Evolutionary conservation across 2,888 invertebrate genomes (phyloP).

Genomic region (Agapetus fuscipes): DNA sequence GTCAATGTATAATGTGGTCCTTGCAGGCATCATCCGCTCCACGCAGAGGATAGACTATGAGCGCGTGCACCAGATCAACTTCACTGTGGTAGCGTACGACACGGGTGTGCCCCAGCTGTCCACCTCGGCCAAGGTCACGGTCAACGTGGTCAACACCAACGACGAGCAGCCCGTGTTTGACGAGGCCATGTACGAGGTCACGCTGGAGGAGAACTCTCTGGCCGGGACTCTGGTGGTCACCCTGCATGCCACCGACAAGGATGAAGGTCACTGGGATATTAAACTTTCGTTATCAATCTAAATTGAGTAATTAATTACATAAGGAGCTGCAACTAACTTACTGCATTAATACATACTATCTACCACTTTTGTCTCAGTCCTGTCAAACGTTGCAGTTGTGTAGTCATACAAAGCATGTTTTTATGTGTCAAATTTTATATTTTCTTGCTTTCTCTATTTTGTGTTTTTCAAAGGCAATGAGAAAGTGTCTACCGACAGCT

Average conservation of each 20-base stretch:
- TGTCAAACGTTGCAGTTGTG: too few species aligned
- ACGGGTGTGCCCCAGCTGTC: constrained; percentile 78
- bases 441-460: too few species aligned
- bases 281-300: too few species aligned
- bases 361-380: too few species aligned
- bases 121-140: constrained; percentile 64
- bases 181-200: constrained; percentile 56
- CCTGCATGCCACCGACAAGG: constrained; percentile 68
- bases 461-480: too few species aligned
- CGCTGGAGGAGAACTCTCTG: constrained; percentile 66
- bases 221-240: constrained; percentile 61
- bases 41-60: constrained; percentile 79
- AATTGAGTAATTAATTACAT: neutral
- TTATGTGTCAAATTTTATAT: too few species aligned
- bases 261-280: constrained; percentile 53
- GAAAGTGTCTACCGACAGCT: too few species aligned
- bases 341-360: too few species aligned
- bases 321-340: too few species aligned
- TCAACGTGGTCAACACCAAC: constrained; percentile 74
- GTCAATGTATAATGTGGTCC: too few species aligned
- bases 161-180: constrained; percentile 78
- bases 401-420: too few species aligned
- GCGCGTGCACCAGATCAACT: constrained; percentile 60
- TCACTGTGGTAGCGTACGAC: constrained; percentile 75
- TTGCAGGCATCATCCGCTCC: constrained; percentile 63